phyloP scores from a whole-genome alignment of 2,113 vertebrate genomes.

The Psettodes erumei region DNA sequence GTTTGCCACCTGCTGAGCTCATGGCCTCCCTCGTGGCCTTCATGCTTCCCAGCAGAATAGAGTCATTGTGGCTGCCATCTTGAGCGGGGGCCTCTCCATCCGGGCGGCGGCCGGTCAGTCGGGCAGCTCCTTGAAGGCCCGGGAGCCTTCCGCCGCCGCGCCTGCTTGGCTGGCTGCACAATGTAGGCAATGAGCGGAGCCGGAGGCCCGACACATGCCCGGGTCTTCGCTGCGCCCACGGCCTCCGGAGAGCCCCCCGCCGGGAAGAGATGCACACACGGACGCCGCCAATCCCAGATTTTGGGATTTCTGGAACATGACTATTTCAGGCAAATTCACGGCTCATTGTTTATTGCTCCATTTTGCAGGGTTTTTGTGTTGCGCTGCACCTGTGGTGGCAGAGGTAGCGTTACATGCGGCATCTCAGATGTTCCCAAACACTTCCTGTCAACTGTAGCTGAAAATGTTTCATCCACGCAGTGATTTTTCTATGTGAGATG shows the following conservation, averaged over 20 bases:
- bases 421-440: not conserved
- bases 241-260: conserved; percentile 9
- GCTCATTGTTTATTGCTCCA: not conserved
- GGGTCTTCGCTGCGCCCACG: conserved; percentile 36
- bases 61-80: conserved; percentile 68
- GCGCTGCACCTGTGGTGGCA: too few relatives aligned
- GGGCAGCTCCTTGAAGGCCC: conserved; percentile 56
- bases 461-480: conserved; percentile 6
- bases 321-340: not conserved
- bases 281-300: conserved; percentile 15
- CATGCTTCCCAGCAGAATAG: conserved; percentile 64
- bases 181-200: conserved; percentile 51
- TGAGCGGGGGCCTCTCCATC: conserved; percentile 64
- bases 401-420: too few relatives aligned
- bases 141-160: conserved; percentile 29
- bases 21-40: conserved; percentile 11
- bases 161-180: conserved; percentile 59
- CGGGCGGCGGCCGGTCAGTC: conserved; percentile 65
- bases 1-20: conserved; percentile 34
- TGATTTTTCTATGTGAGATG: not conserved
- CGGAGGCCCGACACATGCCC: conserved; percentile 42
- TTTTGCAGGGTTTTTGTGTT: too few relatives aligned
- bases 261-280: conserved; percentile 17
- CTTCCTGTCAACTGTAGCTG: not conserved
- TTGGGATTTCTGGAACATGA: not conserved